Evolutionary conservation across 2,797 vertebrate species (phyloP).

Genomic region (Diplodus sargus): DNA sequence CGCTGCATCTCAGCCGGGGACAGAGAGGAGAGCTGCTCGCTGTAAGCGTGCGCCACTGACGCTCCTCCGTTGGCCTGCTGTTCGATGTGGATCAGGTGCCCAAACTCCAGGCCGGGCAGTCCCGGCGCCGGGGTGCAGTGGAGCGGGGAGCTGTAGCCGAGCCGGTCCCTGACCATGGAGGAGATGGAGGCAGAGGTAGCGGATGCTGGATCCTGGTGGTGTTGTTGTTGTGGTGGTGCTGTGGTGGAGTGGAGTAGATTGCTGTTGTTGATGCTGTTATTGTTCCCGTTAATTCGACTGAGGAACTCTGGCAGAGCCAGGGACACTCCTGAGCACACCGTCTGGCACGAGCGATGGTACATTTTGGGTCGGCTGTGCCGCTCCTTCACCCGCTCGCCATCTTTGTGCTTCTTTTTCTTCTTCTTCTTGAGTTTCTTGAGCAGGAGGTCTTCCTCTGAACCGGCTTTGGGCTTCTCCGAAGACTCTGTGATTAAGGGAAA

Average conservation of each 20-base stretch:
- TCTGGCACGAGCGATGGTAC: constrained; percentile 97
- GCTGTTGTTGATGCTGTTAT: constrained; percentile 63
- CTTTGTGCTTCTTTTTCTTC: constrained; percentile 99
- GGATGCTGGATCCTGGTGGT: constrained; percentile 74
- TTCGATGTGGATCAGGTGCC: constrained; percentile 93
- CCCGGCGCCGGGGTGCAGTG: constrained; percentile 74
- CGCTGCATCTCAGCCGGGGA: constrained; percentile 91
- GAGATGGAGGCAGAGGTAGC: constrained; percentile 57
- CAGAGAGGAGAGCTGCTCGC: constrained; percentile 91
- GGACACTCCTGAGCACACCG: constrained; percentile 90
- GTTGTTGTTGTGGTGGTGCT: constrained; percentile 76
- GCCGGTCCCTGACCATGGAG: constrained; percentile 69
- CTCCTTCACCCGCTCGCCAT: constrained; percentile 94
- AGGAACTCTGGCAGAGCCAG: constrained; percentile 77
- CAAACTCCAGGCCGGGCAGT: constrained; percentile 92
- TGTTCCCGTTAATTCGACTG: constrained; percentile 77
- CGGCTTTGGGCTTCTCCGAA: constrained; percentile 91
- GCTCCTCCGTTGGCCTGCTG: constrained; percentile 98
- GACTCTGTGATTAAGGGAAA: constrained; percentile 79
- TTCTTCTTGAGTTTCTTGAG: constrained; percentile 99
- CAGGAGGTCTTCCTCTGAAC: constrained; percentile 91
- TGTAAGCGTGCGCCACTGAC: constrained; percentile 95
- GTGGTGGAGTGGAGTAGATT: constrained; percentile 77
- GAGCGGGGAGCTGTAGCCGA: constrained; percentile 73
- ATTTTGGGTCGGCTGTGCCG: constrained; percentile 92